Conservation (phyloP, 23 tunicate genomes). For the Halocynthia roretzi region DNA sequence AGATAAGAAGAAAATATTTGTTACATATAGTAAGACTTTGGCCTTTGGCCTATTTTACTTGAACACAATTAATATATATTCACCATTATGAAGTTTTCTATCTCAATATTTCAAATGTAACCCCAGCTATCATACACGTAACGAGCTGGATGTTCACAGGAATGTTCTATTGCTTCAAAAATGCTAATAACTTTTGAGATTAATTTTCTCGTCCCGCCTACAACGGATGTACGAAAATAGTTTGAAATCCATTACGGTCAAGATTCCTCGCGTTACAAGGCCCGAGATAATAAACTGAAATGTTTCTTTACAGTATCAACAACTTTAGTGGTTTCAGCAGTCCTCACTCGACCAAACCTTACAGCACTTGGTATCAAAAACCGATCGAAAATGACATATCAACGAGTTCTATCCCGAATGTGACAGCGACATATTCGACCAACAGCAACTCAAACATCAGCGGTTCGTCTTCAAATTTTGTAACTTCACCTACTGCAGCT, state of each 20-base stretch:
- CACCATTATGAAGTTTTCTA: not conserved
- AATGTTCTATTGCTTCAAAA: too few relatives aligned
- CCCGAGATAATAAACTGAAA: too few relatives aligned
- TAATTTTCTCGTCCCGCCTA: too few relatives aligned
- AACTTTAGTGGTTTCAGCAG: not conserved
- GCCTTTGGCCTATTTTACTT: too few relatives aligned
- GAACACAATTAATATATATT: not conserved
- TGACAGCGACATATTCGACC: not conserved
- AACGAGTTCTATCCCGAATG: not conserved
- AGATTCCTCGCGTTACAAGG: too few relatives aligned
- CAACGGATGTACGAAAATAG: too few relatives aligned
- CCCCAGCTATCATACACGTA: not conserved
- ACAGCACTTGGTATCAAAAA: not conserved
- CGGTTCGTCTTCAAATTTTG: constrained; percentile 5
- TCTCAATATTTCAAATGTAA: not conserved
- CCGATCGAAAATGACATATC: not conserved
- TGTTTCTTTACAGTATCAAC: too few relatives aligned
- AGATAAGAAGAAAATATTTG: too few relatives aligned
- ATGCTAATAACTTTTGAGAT: too few relatives aligned
- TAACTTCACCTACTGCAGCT: constrained; percentile 18
- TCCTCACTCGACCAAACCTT: constrained; percentile 2
- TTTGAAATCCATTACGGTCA: too few relatives aligned
- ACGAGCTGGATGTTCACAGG: too few relatives aligned
- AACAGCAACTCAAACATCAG: not conserved
- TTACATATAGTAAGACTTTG: too few relatives aligned